Evolutionary conservation across 1,140 invertebrate genomes (phyloP), one percentile per base, ranked within the genome.

Genomic region (Psix sp.): DNA sequence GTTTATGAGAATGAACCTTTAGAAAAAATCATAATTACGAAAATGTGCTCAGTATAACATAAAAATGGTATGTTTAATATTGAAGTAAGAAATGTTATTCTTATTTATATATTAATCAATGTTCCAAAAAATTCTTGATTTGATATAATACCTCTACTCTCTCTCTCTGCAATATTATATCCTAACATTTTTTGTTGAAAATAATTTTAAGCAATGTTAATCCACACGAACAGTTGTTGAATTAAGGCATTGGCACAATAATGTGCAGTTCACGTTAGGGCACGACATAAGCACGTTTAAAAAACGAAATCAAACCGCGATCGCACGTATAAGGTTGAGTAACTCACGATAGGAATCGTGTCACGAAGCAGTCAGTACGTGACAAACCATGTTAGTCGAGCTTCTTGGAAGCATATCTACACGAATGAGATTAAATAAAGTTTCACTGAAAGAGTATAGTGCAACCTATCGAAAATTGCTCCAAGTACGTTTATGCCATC

Each of bases 341-440:
- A 70, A 75, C 60, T 75, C 65, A 35, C 60, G 73, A 71, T 75
- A 75, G 57, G 65, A 75, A 75, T 75, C 66, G 66, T 36, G 73
- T 75, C 65, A 75, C 73, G 73, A 70, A 75, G 60, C 66, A 65
- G 73, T 62, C 65, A 39, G 73, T 75, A 75, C 73, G 73, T 75
- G 73, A 75, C 73, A 75, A 75, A 70, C 73, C 65, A 60, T 48
- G 65, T 75, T 70, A 75, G 59, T 52, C 65, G 57, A 66, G 73
- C 57, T 75, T 75, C 73, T 70, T 65, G 65, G 54, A 70, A 75
- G 70, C 73, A 60, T 75, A 75, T 75, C 63, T 59, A 66, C 65
- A 70, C 66, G 59, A 70, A 75, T 65, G 54, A 70, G 73, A 75
- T 75, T 75, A 70, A 75, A 75, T 75, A 75, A 70, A 75, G 66